phyloP scores from a whole-genome alignment of 1,140 invertebrate species.

The Drosophila hydei region DNA sequence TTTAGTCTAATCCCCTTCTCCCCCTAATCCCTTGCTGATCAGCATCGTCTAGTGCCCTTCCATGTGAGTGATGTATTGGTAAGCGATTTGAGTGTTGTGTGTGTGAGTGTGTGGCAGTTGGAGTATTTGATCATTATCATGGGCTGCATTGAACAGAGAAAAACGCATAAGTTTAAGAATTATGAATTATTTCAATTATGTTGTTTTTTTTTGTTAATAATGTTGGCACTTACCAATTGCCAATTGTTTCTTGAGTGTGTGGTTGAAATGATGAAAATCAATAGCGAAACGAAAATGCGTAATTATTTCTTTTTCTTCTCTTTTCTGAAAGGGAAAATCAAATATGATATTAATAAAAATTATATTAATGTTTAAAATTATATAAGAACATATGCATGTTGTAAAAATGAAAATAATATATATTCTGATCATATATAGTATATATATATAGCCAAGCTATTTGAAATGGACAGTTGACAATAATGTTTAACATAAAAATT shows the following conservation, averaged over 20 bases:
- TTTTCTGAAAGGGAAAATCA: conserved; percentile 76
- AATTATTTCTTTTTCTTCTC: conserved; percentile 82
- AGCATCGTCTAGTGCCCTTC: conserved; percentile 13
- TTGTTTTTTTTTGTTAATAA: neutral
- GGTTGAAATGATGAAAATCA: conserved; percentile 70
- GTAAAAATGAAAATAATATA: conserved; percentile 25
- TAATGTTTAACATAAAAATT: conserved; percentile 43
- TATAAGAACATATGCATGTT: neutral
- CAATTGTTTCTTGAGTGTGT: conserved; percentile 45
- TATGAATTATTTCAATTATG: neutral
- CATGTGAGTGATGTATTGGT: conserved; percentile 31
- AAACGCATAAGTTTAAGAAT: neutral
- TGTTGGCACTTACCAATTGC: conserved; percentile 64
- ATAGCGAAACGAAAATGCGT: conserved; percentile 66
- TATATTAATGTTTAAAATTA: conserved; percentile 27
- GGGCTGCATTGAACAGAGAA: conserved; percentile 33
- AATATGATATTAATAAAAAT: conserved; percentile 42
- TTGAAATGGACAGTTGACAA: conserved; percentile 55
- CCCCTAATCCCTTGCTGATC: conserved; percentile 1
- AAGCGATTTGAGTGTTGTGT: conserved; percentile 35
- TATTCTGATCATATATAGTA: conserved; percentile 16
- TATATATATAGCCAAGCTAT: conserved; percentile 62
- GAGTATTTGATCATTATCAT: conserved; percentile 49
- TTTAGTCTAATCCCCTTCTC: conserved; percentile 22
- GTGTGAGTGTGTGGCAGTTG: conserved; percentile 47